phyloP scores from a whole-genome alignment of 2,888 invertebrate genomes.

The Bombylius discolor region DNA sequence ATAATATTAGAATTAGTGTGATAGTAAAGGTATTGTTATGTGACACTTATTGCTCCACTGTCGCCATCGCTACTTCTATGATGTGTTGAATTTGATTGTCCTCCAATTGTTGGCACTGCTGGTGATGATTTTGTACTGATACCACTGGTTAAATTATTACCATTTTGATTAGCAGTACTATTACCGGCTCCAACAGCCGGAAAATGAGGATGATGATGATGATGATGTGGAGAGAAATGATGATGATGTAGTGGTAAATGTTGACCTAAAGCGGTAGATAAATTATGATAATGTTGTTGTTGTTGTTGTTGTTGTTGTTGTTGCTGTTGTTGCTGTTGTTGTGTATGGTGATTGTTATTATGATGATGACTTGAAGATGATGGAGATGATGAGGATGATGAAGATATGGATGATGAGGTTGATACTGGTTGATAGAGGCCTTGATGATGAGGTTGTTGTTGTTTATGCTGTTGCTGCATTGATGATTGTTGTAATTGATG shows the following conservation, averaged over 20 bases:
- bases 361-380: constrained; percentile 1
- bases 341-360: constrained; percentile 5
- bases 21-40: constrained; percentile 23
- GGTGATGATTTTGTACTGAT: constrained; percentile 8
- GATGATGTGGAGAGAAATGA: constrained; percentile 2
- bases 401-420: constrained; percentile 8
- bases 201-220: constrained; percentile 4
- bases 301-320: constrained; percentile 5
- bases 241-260: constrained; percentile 13
- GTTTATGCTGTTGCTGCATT: constrained; percentile 1
- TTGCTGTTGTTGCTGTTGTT: constrained; percentile 4
- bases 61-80: constrained; percentile 19
- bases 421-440: background rate
- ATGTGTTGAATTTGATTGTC: constrained; percentile 6
- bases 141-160: background rate
- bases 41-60: constrained; percentile 33
- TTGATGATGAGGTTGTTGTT: constrained; percentile 5
- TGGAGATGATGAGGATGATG: constrained; percentile 9
- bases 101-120: constrained; percentile 10
- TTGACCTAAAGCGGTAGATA: constrained; percentile 21
- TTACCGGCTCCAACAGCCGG: constrained; percentile 1
- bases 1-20: too few relatives aligned
- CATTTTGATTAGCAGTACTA: background rate
- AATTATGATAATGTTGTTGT: constrained; percentile 9
- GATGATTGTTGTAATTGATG: background rate